A percentile compares a stretch with the other conserved stretches of the same genome.
These are phyloP conservation scores for Labeo catla DNA, from an alignment of 2,113 vertebrate species.

Conservation along the genomic window DNA sequence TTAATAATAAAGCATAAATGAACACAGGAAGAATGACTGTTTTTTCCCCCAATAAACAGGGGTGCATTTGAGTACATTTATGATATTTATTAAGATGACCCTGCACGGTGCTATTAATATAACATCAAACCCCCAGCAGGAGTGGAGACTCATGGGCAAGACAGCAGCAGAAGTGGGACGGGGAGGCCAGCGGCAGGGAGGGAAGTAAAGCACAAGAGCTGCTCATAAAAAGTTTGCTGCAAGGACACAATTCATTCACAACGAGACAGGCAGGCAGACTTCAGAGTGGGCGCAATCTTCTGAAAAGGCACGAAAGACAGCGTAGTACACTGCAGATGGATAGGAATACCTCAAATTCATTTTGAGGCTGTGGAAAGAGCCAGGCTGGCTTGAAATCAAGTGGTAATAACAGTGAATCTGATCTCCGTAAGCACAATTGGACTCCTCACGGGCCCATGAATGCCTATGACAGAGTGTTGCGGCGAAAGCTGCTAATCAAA, in stretches of 20 bases:
- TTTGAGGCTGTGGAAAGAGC: background rate
- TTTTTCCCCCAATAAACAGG: background rate
- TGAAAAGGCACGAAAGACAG: background rate
- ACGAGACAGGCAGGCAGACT: background rate
- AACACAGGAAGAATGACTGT: background rate
- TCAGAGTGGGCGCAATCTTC: background rate
- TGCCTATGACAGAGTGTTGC: background rate
- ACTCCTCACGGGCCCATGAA: background rate
- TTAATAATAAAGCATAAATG: too few relatives aligned
- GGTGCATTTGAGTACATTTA: background rate
- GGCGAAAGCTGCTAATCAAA: background rate
- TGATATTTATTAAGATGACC: conserved; percentile 2
- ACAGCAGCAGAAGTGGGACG: conserved; percentile 6
- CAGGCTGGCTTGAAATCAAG: background rate
- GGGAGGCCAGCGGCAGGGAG: background rate
- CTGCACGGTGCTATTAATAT: background rate
- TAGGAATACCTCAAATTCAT: background rate
- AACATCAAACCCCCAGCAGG: background rate
- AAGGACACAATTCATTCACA: conserved; percentile 23
- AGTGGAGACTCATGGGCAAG: background rate
- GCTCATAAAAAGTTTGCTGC: conserved; percentile 16
- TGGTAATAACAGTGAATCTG: background rate
- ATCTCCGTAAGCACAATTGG: background rate
- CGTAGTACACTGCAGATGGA: background rate
- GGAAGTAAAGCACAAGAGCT: background rate